Conservation (phyloP, 2,113 vertebrate genomes). For the Barbus barbus region DNA sequence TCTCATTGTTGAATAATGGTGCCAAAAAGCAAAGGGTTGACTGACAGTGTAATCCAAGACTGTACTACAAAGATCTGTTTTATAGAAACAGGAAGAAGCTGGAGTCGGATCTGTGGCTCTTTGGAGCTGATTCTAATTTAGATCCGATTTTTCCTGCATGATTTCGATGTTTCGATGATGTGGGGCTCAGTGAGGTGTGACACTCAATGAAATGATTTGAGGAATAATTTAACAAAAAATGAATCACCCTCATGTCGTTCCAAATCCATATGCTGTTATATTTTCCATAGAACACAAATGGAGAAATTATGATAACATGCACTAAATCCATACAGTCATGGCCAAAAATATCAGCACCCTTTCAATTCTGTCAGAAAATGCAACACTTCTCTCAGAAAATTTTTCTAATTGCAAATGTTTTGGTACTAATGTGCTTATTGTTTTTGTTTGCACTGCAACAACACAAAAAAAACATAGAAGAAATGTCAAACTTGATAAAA, state of each 20-base stretch:
- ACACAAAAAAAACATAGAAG: no score
- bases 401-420: no score
- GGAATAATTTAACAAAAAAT: not conserved
- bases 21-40: constrained; percentile 39
- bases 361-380: no score
- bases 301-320: not conserved
- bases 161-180: not conserved
- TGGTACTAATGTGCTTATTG: no score
- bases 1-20: constrained; percentile 61
- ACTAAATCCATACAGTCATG: not conserved
- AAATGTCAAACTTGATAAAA: no score
- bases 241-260: not conserved
- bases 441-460: no score
- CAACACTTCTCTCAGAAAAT: no score
- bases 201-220: not conserved
- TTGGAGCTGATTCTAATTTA: constrained; percentile 10
- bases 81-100: not conserved
- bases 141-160: constrained; percentile 10
- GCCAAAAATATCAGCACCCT: no score
- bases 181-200: not conserved
- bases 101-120: not conserved
- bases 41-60: not conserved
- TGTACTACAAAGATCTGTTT: not conserved
- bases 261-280: not conserved
- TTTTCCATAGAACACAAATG: not conserved